Evolutionary conservation across 2,888 invertebrate species (phyloP).

Genomic region (Microplitis deprimator): DNA sequence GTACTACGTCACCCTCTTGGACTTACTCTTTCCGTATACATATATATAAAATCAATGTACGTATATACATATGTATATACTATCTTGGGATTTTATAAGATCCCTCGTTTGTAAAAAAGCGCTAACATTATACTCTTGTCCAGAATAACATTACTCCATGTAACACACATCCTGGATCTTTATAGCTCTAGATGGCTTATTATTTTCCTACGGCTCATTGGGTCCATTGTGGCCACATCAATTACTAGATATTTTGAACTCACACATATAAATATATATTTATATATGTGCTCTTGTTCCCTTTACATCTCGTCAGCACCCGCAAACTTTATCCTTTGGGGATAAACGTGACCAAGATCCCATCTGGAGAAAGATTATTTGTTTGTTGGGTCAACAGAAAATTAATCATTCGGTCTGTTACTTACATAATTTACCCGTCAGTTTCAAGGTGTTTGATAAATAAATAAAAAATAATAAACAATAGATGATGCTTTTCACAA

Average conservation of each 20-base stretch:
- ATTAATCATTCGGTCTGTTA: conserved; percentile 1
- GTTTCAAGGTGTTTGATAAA: not conserved
- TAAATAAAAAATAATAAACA: too few species aligned
- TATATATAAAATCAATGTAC: too few species aligned
- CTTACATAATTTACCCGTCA: not conserved
- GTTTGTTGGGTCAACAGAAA: conserved; percentile 24
- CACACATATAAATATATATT: not conserved
- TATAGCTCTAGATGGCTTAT: conserved; percentile 62
- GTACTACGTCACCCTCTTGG: conserved; percentile 45
- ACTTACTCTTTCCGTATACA: not conserved
- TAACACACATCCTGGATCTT: conserved; percentile 2
- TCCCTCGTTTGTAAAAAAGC: conserved; percentile 43
- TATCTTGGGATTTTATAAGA: not conserved
- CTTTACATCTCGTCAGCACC: conserved; percentile 40
- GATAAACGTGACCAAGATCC: conserved; percentile 69
- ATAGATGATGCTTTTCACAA: too few species aligned
- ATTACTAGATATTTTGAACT: conserved; percentile 67
- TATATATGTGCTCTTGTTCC: conserved; percentile 10
- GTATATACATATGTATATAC: not conserved
- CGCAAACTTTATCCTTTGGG: conserved; percentile 54
- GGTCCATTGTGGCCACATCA: conserved; percentile 69
- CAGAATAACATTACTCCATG: conserved; percentile 60
- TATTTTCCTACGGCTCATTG: conserved; percentile 71
- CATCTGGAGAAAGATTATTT: conserved; percentile 58
- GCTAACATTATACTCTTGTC: conserved; percentile 61